Percentiles rank a stretch among this genome's conserved stretches.
phyloP scores from a whole-genome alignment of 2,888 invertebrate genomes.

The Tryphoninae sp. region DNA sequence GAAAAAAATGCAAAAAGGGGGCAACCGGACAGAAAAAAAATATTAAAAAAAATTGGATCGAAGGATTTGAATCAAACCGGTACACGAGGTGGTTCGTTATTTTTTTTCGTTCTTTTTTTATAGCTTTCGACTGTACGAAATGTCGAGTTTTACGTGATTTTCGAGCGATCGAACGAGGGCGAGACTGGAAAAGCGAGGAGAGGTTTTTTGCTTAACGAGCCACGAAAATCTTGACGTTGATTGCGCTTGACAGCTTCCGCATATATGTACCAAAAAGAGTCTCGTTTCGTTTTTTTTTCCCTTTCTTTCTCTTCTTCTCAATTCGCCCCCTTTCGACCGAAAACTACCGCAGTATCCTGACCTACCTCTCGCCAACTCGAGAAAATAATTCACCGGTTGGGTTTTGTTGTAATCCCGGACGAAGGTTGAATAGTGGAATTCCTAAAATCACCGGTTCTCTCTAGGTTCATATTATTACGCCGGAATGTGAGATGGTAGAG shows the following conservation, averaged over 20 bases:
- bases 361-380: slow-evolving; percentile 58
- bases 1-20: slow-evolving; percentile 59
- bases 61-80: slow-evolving; percentile 76
- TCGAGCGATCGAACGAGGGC: slow-evolving; percentile 58
- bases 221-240: slow-evolving; percentile 70
- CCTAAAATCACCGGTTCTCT: slow-evolving; percentile 43
- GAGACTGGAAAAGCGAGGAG: slow-evolving; percentile 64
- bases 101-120: slow-evolving; percentile 66
- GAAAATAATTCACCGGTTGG: slow-evolving; percentile 56
- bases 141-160: slow-evolving; percentile 54
- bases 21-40: slow-evolving; percentile 37
- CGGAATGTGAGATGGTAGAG: slow-evolving; percentile 26
- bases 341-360: slow-evolving; percentile 49
- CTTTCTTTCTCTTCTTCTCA: slow-evolving; percentile 45
- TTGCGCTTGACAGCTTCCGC: slow-evolving; percentile 78
- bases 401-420: slow-evolving; percentile 57
- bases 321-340: slow-evolving; percentile 43
- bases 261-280: slow-evolving; percentile 59
- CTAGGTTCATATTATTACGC: slow-evolving; percentile 25
- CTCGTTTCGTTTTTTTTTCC: slow-evolving; percentile 59
- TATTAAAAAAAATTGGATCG: slow-evolving; percentile 66
- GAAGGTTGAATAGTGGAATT: slow-evolving; percentile 56
- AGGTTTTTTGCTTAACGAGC: slow-evolving; percentile 66
- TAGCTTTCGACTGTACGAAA: slow-evolving; percentile 64
- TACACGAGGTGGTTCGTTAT: slow-evolving; percentile 63